Evolutionary conservation across 1,140 invertebrate genomes (phyloP).

Genomic region (Goniozus legneri): DNA sequence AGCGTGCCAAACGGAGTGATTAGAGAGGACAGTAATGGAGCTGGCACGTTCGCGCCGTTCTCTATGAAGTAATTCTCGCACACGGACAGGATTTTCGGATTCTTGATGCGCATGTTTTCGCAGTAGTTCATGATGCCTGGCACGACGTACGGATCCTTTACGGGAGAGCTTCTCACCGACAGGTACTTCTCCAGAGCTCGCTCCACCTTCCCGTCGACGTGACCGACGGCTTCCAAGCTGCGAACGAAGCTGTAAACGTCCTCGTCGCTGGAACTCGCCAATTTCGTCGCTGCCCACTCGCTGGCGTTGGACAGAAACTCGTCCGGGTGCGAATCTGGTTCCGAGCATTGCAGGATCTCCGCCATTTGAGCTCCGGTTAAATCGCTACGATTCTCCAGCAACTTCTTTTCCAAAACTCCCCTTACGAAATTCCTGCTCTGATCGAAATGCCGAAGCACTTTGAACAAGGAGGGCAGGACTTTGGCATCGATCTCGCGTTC

Average conservation of each 20-base stretch:
- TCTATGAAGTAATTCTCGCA: constrained; percentile 60
- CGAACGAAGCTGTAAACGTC: constrained; percentile 60
- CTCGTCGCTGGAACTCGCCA: constrained; percentile 60
- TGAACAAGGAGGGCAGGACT: constrained; percentile 60
- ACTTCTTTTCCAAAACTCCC: constrained; percentile 61
- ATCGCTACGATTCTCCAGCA: constrained; percentile 58
- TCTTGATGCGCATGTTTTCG: constrained; percentile 58
- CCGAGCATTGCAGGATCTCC: constrained; percentile 56
- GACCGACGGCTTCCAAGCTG: constrained; percentile 56
- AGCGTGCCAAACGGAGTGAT: constrained; percentile 64
- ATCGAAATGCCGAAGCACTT: constrained; percentile 58
- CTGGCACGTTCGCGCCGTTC: constrained; percentile 52
- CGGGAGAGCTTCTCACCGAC: constrained; percentile 52
- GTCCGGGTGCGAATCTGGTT: constrained; percentile 7
- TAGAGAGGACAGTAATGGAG: constrained; percentile 58
- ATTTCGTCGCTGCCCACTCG: constrained; percentile 62
- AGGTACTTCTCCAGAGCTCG: constrained; percentile 62
- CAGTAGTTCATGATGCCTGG: constrained; percentile 64
- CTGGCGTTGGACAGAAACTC: constrained; percentile 52
- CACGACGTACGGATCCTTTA: constrained; percentile 59
- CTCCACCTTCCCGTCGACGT: constrained; percentile 48
- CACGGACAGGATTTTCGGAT: constrained; percentile 57
- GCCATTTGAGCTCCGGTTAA: constrained; percentile 56
- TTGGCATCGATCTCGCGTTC: constrained; percentile 59
- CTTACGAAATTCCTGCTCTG: constrained; percentile 62